A percentile compares a stretch with the other conserved stretches of the same genome.
Evolutionary conservation across 2,113 vertebrate genomes (phyloP).

Genomic region (Donacobius atricapilla): DNA sequence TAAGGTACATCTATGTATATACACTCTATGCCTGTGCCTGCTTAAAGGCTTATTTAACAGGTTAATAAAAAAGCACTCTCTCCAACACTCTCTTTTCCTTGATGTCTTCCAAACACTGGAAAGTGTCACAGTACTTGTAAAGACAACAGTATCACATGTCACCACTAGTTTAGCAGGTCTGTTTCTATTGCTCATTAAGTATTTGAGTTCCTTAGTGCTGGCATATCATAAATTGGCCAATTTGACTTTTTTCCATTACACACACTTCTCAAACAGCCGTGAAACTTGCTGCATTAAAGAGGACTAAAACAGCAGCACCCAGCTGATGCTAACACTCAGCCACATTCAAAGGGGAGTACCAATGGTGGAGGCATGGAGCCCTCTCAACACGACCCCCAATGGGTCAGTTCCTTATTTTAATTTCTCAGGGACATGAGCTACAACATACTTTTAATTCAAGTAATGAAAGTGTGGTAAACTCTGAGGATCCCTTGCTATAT

Average conservation of each 20-base stretch:
- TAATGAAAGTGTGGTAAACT: conserved; percentile 44
- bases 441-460: background rate
- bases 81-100: background rate
- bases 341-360: background rate
- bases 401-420: background rate
- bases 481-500: conserved; percentile 7
- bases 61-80: background rate
- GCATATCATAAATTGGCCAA: background rate
- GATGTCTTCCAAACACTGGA: background rate
- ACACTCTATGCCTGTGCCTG: background rate
- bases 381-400: background rate
- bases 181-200: background rate
- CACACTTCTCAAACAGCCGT: background rate
- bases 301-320: background rate
- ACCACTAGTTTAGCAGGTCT: background rate
- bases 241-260: background rate
- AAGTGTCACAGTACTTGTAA: background rate
- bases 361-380: background rate
- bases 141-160: background rate
- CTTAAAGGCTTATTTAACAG: background rate
- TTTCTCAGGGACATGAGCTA: background rate
- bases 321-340: background rate
- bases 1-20: background rate
- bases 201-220: background rate
- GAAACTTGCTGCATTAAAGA: background rate